phyloP scores from a whole-genome alignment of 2,797 vertebrate genomes.

The Parauchenoglanis ngamensis region DNA sequence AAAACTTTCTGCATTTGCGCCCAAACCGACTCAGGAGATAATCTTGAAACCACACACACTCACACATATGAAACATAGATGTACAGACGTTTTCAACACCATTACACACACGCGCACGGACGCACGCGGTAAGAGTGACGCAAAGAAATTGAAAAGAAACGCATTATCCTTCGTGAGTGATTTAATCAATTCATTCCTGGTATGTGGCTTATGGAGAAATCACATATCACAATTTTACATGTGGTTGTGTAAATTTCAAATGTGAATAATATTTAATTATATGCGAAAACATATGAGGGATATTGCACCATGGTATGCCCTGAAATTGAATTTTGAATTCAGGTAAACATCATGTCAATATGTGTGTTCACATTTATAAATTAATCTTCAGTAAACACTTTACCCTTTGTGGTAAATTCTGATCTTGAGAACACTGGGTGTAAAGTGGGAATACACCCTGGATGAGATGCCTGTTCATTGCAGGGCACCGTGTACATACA shows the following conservation, averaged over 20 bases:
- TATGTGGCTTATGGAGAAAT: neutral
- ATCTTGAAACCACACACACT: neutral
- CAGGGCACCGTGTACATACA: neutral
- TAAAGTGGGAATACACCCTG: neutral
- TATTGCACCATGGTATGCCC: neutral
- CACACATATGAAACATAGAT: neutral
- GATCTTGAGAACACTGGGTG: neutral
- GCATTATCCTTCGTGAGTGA: neutral
- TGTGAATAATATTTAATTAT: neutral
- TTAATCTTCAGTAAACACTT: neutral
- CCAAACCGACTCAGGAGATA: neutral
- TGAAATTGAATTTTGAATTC: constrained; percentile 1
- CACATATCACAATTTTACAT: neutral
- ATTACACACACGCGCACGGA: constrained; percentile 7
- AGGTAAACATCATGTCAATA: neutral
- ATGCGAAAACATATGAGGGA: too few species aligned
- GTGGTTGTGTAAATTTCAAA: neutral
- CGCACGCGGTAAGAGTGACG: neutral
- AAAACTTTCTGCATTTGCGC: constrained; percentile 23
- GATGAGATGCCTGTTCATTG: neutral
- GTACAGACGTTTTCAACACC: neutral
- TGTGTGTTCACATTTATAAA: neutral
- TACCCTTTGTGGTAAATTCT: neutral
- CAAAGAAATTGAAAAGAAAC: neutral
- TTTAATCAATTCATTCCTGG: neutral